phyloP scores from a whole-genome alignment of 2,888 invertebrate species.

The Agrochola lychnidis region DNA sequence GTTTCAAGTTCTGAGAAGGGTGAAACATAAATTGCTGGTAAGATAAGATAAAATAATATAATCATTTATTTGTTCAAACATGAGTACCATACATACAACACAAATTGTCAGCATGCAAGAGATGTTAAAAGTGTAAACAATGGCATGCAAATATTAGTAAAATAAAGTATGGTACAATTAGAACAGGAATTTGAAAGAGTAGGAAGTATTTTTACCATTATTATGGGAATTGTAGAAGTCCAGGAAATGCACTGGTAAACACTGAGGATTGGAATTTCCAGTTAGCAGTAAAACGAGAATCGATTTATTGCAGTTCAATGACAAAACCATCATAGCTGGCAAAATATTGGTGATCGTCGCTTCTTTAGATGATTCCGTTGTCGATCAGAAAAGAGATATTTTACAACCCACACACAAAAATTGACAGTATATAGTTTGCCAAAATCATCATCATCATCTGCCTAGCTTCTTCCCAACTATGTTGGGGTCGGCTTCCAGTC shows the following conservation, averaged over 20 bases:
- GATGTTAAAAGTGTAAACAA: too few species aligned
- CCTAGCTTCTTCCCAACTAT: neutral
- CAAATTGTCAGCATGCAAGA: too few species aligned
- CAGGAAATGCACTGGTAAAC: neutral
- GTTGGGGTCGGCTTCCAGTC: neutral
- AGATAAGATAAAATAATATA: too few species aligned
- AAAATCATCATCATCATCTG: neutral
- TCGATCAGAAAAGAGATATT: neutral
- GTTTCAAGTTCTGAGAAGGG: constrained; percentile 38
- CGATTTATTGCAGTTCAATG: neutral
- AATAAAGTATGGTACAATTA: neutral
- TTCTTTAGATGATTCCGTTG: too few species aligned
- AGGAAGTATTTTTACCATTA: neutral
- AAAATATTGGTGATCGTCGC: neutral
- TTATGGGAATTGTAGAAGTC: neutral
- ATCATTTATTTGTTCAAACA: too few species aligned
- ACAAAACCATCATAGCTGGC: neutral
- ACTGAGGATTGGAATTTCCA: neutral
- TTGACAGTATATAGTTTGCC: neutral
- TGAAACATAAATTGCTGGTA: neutral
- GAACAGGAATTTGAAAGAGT: neutral
- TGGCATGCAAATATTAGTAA: too few species aligned
- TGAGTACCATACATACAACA: too few species aligned
- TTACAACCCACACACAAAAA: neutral
- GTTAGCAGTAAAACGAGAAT: too few species aligned